A percentile compares a stretch with the other conserved stretches of the same genome.
Conservation (phyloP, 2,888 invertebrate species). For the Perdita meconis region DNA sequence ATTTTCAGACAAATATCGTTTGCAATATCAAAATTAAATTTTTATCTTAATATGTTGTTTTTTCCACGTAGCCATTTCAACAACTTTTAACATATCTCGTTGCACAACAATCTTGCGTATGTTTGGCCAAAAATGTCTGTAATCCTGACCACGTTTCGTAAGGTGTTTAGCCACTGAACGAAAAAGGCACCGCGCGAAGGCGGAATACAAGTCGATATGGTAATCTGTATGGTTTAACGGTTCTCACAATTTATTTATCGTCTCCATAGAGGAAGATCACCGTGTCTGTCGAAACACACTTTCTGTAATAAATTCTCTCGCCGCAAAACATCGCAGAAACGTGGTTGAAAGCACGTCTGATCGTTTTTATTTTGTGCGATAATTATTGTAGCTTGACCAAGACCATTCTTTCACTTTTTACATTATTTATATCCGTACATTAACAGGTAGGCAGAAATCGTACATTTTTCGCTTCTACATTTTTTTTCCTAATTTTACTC, state of each 20-base stretch:
- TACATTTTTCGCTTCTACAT: no score
- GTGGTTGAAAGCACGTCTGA: not conserved
- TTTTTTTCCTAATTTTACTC: no score
- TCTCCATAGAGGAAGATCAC: not conserved
- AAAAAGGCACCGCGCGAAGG: slow-evolving; percentile 6
- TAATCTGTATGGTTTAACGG: slow-evolving; percentile 24
- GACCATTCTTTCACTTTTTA: no score
- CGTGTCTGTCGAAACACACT: not conserved
- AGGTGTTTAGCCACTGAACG: slow-evolving; percentile 3
- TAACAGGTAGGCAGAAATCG: no score
- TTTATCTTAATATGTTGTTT: not conserved
- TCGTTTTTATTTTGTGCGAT: no score
- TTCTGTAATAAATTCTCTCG: not conserved
- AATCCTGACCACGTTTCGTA: slow-evolving; percentile 32
- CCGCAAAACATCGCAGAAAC: not conserved
- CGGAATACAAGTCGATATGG: slow-evolving; percentile 33
- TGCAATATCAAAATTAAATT: no score
- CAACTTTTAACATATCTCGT: not conserved
- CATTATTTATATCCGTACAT: no score
- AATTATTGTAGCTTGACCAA: no score
- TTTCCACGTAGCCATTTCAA: slow-evolving; percentile 13
- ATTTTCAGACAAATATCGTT: not conserved
- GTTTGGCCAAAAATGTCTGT: slow-evolving; percentile 12
- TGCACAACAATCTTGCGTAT: slow-evolving; percentile 17
- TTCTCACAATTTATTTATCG: not conserved